Conservation (phyloP, 2,797 vertebrate genomes). For the Triplophysa bombifrons region DNA sequence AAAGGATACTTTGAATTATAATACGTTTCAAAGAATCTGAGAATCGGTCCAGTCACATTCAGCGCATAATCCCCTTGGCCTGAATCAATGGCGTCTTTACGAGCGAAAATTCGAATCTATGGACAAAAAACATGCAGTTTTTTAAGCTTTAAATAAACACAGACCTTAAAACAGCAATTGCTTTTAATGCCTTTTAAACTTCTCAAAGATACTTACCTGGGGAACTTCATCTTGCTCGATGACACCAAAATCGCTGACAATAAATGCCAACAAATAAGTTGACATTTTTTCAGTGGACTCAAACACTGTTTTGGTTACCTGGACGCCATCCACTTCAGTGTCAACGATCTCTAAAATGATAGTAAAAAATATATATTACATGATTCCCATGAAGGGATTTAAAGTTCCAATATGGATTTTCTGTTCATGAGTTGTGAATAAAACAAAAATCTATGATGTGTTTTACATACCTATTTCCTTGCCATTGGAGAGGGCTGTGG, state of each 20-base stretch:
- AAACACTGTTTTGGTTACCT: constrained; percentile 69
- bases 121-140: neutral
- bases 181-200: too few species aligned
- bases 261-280: constrained; percentile 92
- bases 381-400: too few species aligned
- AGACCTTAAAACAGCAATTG: neutral
- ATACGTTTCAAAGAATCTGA: constrained; percentile 81
- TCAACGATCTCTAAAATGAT: constrained; percentile 44
- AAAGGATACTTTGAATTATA: constrained; percentile 83
- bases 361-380: constrained; percentile 24
- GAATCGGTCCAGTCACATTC: constrained; percentile 78
- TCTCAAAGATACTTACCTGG: constrained; percentile 69
- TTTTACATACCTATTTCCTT: constrained; percentile 64
- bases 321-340: accelerated
- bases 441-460: too few species aligned
- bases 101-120: constrained; percentile 90
- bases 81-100: constrained; percentile 71
- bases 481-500: constrained; percentile 84
- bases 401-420: too few species aligned
- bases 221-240: accelerated
- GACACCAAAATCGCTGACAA: constrained; percentile 77
- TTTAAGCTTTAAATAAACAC: neutral
- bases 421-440: too few species aligned
- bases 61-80: constrained; percentile 81
- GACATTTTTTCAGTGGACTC: constrained; percentile 84